Evolutionary conservation across 2,113 vertebrate genomes (phyloP).

Genomic region (Brachyhypopomus gauderio): DNA sequence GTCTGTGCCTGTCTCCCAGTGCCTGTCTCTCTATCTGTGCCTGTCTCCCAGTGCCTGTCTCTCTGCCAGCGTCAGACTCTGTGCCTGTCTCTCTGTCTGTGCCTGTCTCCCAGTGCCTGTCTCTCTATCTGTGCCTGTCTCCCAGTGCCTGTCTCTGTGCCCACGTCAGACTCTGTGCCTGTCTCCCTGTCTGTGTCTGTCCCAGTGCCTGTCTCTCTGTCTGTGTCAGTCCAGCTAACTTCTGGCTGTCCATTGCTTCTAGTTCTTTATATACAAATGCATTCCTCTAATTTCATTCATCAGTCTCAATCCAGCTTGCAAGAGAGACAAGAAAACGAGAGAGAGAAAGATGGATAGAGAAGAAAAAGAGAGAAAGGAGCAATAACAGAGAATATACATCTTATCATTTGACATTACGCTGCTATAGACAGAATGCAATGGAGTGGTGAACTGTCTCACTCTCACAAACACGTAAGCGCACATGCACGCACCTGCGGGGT

Average conservation of each 20-base stretch:
- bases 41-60: background rate
- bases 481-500: slow-evolving; percentile 50
- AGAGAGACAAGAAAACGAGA: background rate
- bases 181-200: background rate
- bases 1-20: too few relatives aligned
- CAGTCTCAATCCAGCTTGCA: background rate
- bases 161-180: too few relatives aligned
- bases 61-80: too few relatives aligned
- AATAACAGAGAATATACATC: background rate
- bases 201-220: background rate
- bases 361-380: background rate
- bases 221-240: background rate
- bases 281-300: slow-evolving; percentile 6
- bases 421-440: background rate
- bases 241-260: background rate
- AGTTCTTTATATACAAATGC: slow-evolving; percentile 11
- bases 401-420: background rate
- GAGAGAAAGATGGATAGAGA: too few relatives aligned
- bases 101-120: too few relatives aligned
- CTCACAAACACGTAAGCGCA: slow-evolving; percentile 11
- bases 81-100: background rate
- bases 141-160: too few relatives aligned
- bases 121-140: too few relatives aligned
- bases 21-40: too few relatives aligned
- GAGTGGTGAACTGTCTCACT: background rate